Percentiles rank a stretch among this genome's conserved stretches.
Evolutionary conservation across 2,113 vertebrate genomes (phyloP).

Genomic region (Poicephalus gulielmi): DNA sequence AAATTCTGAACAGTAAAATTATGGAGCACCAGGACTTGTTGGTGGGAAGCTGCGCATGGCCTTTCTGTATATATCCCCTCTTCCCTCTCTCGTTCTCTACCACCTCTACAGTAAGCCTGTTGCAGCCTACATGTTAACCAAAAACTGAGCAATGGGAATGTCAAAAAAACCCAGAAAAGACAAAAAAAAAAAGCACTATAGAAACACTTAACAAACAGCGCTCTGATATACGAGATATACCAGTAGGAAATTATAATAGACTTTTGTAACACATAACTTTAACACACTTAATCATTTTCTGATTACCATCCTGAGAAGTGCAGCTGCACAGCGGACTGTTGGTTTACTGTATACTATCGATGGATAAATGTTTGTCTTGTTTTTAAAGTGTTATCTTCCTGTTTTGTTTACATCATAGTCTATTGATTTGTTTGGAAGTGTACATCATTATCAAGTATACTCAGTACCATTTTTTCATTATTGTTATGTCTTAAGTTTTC

Average conservation of each 20-base stretch:
- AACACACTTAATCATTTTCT: conserved; percentile 78
- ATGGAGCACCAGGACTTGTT: conserved; percentile 85
- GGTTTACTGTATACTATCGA: conserved; percentile 79
- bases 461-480: conserved; percentile 71
- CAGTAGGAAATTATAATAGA: conserved; percentile 72
- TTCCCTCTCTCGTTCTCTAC: conserved; percentile 80
- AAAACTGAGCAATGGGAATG: conserved; percentile 78
- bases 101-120: conserved; percentile 89
- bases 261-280: conserved; percentile 78
- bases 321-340: conserved; percentile 71
- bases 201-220: conserved; percentile 70
- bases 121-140: conserved; percentile 88
- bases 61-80: conserved; percentile 79
- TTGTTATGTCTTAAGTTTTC: conserved; percentile 75
- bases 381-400: conserved; percentile 83
- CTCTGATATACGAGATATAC: conserved; percentile 76
- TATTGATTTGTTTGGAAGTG: conserved; percentile 83
- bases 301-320: conserved; percentile 70
- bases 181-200: conserved; percentile 63
- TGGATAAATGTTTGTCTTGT: conserved; percentile 79
- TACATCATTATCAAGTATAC: conserved; percentile 75
- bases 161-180: conserved; percentile 65
- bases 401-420: conserved; percentile 85
- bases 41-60: conserved; percentile 85
- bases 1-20: conserved; percentile 88